Base-by-base conservation (phyloP, 2,888 invertebrate species). In the Tanytarsus gracilentus region DNA sequence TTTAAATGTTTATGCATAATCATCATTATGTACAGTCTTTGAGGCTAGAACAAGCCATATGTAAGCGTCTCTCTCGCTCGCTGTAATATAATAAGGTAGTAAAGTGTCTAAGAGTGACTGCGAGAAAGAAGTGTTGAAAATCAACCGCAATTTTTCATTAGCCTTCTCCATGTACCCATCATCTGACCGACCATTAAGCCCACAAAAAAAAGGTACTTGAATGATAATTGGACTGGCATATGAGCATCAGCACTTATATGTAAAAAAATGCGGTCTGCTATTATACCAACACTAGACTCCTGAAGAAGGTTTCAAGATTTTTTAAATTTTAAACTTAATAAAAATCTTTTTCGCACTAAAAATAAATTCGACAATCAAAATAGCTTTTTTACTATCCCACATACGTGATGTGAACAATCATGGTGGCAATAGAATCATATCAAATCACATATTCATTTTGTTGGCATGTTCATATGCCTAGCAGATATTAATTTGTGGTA, bases 141-240 rank as follows among this genome's bases (percentile, higher is more conserved):
- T 56, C 55, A 56, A 56, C 55, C 55, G 55, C 55, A 56, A 56
- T 56, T 56, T 56, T 56, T 56, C 55, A 56, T 56, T 56, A 56
- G 55, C 55, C 55, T 30, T 56, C 44, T 56, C 39, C 55, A 56
- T 39, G 49, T 39, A 21, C 55, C 33, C 55, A 40, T 29, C 40
- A 27, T 21, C 25, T 36, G 26, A 52, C 40, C n/a, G n/a, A 40
- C 39, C 18, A 44, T 44, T 44, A 52, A 25, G 26, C 39, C 29
- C 14, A 40, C 40, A 50, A 27, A 21, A 50, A 25, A 50, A 50
- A 50, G 11, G 14, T 16, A 44, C 50, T 50, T 50, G 25, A 50
- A 50, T 23, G 50, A 56, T 56, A 56, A 56, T 56, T 56, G 55
- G 40, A 56, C n/a, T n/a, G n/a, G 55, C 55, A 56, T 56, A 56